Evolutionary conservation across 1,140 invertebrate genomes (phyloP).

Genomic region (Heliothis subflexa): DNA sequence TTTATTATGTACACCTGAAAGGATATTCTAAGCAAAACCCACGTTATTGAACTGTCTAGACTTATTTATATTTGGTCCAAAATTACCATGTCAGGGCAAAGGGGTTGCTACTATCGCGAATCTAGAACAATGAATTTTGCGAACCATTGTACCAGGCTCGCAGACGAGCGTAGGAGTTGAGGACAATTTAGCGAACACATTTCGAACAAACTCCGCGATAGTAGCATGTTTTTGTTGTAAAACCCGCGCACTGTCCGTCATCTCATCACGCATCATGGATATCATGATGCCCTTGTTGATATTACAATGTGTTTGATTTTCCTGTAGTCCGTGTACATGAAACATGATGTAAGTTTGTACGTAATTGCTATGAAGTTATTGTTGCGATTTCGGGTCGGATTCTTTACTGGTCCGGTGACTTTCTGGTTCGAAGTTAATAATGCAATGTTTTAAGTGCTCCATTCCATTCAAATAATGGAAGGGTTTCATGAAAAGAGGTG

Average conservation of each 20-base stretch:
- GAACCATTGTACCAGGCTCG: slow-evolving; percentile 13
- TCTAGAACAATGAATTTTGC: slow-evolving; percentile 32
- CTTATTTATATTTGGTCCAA: background rate
- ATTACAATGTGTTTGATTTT: slow-evolving; percentile 31
- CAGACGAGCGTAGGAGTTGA: slow-evolving; percentile 40
- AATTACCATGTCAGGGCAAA: slow-evolving; percentile 13
- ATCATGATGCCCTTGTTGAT: slow-evolving; percentile 31
- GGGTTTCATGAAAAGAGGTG: slow-evolving; percentile 10
- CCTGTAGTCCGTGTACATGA: slow-evolving; percentile 8
- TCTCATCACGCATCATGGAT: slow-evolving; percentile 28
- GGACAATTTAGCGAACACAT: slow-evolving; percentile 38
- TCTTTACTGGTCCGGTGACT: slow-evolving; percentile 36
- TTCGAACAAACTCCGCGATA: slow-evolving; percentile 11
- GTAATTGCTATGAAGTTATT: slow-evolving; percentile 12
- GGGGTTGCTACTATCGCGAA: slow-evolving; percentile 5
- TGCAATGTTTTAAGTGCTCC: slow-evolving; percentile 28
- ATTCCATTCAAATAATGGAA: slow-evolving; percentile 3
- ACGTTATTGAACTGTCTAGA: background rate
- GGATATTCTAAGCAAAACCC: too few relatives aligned
- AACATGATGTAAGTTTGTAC: slow-evolving; percentile 31
- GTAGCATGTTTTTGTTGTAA: slow-evolving; percentile 43
- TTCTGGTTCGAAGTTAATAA: slow-evolving; percentile 12
- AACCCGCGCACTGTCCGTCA: slow-evolving; percentile 33
- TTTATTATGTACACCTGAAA: too few relatives aligned
- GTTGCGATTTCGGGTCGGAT: slow-evolving; percentile 32